A percentile compares a stretch with the other conserved stretches of the same genome.
These are phyloP conservation scores for Calvadosia cruxmelitensis DNA, from an alignment of 30 jellyfish, hydroid and myxozoan species.

Conservation along the genomic window DNA sequence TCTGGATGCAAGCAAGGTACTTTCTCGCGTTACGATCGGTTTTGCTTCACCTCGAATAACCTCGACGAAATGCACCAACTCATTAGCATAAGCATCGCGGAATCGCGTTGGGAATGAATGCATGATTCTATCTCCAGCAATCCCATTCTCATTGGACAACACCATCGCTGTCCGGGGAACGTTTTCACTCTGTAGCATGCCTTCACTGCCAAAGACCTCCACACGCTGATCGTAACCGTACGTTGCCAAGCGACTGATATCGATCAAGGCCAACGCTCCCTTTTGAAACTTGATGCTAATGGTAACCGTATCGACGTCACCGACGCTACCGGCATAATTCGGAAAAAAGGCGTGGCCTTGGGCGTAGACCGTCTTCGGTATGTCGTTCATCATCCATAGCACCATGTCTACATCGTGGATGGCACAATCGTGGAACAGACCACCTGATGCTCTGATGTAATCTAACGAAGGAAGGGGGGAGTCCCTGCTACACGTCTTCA, in stretches of 20 bases:
- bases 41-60: slow-evolving; percentile 39
- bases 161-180: slow-evolving; percentile 31
- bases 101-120: slow-evolving; percentile 70
- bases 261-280: slow-evolving; percentile 68
- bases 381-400: slow-evolving; percentile 74
- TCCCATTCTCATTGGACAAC: slow-evolving; percentile 38
- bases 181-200: slow-evolving; percentile 78
- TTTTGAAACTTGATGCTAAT: slow-evolving; percentile 75
- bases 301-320: slow-evolving; percentile 82
- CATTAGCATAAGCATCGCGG: slow-evolving; percentile 51
- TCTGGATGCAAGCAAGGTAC: slow-evolving; percentile 39
- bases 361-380: slow-evolving; percentile 30
- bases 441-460: slow-evolving; percentile 74
- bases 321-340: slow-evolving; percentile 35
- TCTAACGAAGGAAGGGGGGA: slow-evolving; percentile 82
- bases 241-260: slow-evolving; percentile 71
- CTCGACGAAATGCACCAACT: slow-evolving; percentile 70
- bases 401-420: slow-evolving; percentile 85
- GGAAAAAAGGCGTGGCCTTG: slow-evolving; percentile 64
- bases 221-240: slow-evolving; percentile 95
- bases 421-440: slow-evolving; percentile 92
- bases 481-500: slow-evolving; percentile 84
- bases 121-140: slow-evolving; percentile 27
- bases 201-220: slow-evolving; percentile 82
- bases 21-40: slow-evolving; percentile 21